These are phyloP conservation scores for Oophaga sylvatica DNA, from an alignment of 2,797 vertebrate genomes.

Conservation along the genomic window DNA sequence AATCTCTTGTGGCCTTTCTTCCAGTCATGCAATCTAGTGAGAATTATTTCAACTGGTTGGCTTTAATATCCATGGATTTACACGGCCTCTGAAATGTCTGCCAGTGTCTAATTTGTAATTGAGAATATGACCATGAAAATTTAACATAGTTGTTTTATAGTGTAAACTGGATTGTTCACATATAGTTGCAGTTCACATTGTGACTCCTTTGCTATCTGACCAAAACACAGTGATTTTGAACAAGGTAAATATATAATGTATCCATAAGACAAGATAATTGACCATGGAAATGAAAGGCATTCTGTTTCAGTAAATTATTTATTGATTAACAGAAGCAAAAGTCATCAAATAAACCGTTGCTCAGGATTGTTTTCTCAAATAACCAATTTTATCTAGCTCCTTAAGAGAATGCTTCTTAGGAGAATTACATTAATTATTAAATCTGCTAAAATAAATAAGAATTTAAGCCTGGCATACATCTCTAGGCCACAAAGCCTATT, in stretches of 20 bases:
- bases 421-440: conserved; percentile 31
- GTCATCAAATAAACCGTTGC: conserved; percentile 32
- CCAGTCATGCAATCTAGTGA: background rate
- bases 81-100: background rate
- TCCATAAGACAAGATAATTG: background rate
- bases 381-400: conserved; percentile 21
- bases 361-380: conserved; percentile 22
- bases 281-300: conserved; percentile 21
- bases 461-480: background rate
- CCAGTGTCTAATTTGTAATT: background rate
- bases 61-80: background rate
- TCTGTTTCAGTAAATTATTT: conserved; percentile 28
- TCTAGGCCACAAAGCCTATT: background rate
- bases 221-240: background rate
- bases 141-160: background rate
- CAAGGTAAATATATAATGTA: background rate
- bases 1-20: background rate
- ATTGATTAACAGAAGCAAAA: conserved; percentile 47
- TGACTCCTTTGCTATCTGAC: background rate
- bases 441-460: conserved; percentile 3
- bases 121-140: background rate
- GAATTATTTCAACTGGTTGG: background rate
- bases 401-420: conserved; percentile 25
- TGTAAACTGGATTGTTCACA: background rate
- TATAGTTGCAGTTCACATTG: background rate